Evolutionary conservation across 2,888 invertebrate species (phyloP), one percentile per base, ranked within the genome.

Genomic region (Aphodius sticticus): DNA sequence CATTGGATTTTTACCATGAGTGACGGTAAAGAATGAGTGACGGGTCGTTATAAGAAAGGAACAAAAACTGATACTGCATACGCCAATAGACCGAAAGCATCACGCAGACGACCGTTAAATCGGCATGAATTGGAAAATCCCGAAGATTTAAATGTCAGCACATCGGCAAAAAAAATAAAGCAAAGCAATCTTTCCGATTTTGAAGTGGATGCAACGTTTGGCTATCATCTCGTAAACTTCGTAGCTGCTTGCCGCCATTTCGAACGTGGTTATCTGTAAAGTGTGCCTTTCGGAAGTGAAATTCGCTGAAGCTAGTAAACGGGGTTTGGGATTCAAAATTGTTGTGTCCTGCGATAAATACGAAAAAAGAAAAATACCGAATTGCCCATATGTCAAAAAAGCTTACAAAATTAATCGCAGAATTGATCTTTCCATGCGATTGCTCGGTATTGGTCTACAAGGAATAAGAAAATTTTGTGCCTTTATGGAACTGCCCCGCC

Each of bases 361-460:
- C 77, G 76, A 77, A 69, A 15, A 79, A 70, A 82, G 35, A 75
- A 26, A 77, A 14, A 82, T 84, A 76, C 81, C 82, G 26, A 83
- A 69, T 78, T 82, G 78, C 77, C 80, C 81, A 71, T 81, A 80
- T 76, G 77, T 83, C 79, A 75, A 80, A 82, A 81, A 75, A 6
- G 81, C 71, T 38, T 84, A 83, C 70, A 83, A 84, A 79, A 79
- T 83, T 36, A 83, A 84, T 75, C 74, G 83, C 36, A 79, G 83
- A 15, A 81, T 83, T n/a, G 70, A 83, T 36, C 71, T 84, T 38
- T 81, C 82, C 35, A 84, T 84, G 82, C 82, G 83, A 53, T 71
- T 84, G 70, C 72, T 84, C 14, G 84, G 84, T 75, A 70, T 83
- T 37, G 83, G 83, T 14, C 70, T 82, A 70, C 35, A 81, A 36